phyloP scores from a whole-genome alignment of 2,797 vertebrate species.

The Acomys russatus region DNA sequence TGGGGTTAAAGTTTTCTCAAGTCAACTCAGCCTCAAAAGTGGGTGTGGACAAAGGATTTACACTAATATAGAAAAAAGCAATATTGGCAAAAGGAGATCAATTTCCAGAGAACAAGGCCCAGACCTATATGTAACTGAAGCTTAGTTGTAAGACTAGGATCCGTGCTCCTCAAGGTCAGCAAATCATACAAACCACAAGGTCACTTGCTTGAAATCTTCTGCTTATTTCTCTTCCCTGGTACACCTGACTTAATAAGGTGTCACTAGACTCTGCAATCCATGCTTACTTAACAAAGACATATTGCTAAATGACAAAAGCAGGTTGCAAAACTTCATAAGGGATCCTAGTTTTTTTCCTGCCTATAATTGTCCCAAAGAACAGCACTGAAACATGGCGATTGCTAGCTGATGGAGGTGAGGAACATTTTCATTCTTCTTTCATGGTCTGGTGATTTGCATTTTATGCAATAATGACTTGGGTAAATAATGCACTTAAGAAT shows the following conservation, averaged over 20 bases:
- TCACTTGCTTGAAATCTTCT: conserved; percentile 20
- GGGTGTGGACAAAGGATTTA: neutral
- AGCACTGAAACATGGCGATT: conserved; percentile 55
- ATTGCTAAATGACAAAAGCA: neutral
- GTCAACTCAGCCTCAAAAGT: conserved; percentile 2
- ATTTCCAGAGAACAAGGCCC: neutral
- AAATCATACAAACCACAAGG: neutral
- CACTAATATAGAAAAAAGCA: conserved; percentile 6
- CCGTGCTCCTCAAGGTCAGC: neutral
- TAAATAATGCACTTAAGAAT: conserved; percentile 45
- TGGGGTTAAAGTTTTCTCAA: neutral
- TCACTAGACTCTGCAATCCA: neutral
- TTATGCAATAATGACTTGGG: conserved; percentile 35
- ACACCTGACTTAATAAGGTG: neutral
- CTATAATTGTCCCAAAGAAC: conserved; percentile 4
- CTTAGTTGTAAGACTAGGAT: neutral
- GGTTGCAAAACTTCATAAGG: neutral
- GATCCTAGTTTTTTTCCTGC: conserved; percentile 16
- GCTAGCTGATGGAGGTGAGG: neutral
- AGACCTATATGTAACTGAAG: neutral
- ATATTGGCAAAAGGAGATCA: neutral
- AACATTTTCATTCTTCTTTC: conserved; percentile 44
- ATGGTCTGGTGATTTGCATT: conserved; percentile 49
- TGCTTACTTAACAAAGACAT: neutral
- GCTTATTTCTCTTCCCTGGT: neutral